A percentile compares a stretch with the other conserved stretches of the same genome.
phyloP scores from a whole-genome alignment of 1,140 invertebrate species.

The Teleopsis dalmanni region DNA sequence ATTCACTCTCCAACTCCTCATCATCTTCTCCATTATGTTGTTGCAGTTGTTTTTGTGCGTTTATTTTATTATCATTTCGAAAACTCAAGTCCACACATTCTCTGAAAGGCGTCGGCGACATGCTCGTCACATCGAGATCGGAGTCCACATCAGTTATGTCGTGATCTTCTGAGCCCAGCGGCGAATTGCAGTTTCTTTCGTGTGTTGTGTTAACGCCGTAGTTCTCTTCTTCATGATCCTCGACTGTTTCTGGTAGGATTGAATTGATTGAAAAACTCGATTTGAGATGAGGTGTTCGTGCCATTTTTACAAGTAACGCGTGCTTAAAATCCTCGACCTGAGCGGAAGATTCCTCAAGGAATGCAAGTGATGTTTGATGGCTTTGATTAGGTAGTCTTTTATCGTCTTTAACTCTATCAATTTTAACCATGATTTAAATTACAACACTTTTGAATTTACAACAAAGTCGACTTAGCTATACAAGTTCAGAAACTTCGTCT shows the following conservation, averaged over 20 bases:
- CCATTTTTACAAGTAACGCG: slow-evolving; percentile 45
- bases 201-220: slow-evolving; percentile 9
- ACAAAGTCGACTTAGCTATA: too few relatives aligned
- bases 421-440: too few relatives aligned
- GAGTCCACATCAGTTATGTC: slow-evolving; percentile 58
- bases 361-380: slow-evolving; percentile 4
- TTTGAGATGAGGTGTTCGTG: slow-evolving; percentile 53
- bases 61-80: slow-evolving; percentile 3
- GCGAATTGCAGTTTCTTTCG: slow-evolving; percentile 13
- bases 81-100: slow-evolving; percentile 14
- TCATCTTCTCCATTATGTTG: slow-evolving; percentile 19
- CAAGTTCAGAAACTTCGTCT: too few relatives aligned
- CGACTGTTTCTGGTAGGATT: slow-evolving; percentile 58
- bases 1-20: slow-evolving; percentile 16
- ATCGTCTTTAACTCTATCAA: too few relatives aligned
- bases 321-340: too few relatives aligned
- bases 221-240: slow-evolving; percentile 19
- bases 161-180: slow-evolving; percentile 30
- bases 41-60: neutral
- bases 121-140: slow-evolving; percentile 70
- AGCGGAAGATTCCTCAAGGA: neutral
- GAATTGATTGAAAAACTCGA: slow-evolving; percentile 67
- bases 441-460: too few relatives aligned
- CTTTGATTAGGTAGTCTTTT: slow-evolving; percentile 33
- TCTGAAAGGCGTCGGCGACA: slow-evolving; percentile 34